Evolutionary conservation across 2,797 vertebrate genomes (phyloP), one percentile per base, ranked within the genome.

Genomic region (Hephaestus fuliginosus): DNA sequence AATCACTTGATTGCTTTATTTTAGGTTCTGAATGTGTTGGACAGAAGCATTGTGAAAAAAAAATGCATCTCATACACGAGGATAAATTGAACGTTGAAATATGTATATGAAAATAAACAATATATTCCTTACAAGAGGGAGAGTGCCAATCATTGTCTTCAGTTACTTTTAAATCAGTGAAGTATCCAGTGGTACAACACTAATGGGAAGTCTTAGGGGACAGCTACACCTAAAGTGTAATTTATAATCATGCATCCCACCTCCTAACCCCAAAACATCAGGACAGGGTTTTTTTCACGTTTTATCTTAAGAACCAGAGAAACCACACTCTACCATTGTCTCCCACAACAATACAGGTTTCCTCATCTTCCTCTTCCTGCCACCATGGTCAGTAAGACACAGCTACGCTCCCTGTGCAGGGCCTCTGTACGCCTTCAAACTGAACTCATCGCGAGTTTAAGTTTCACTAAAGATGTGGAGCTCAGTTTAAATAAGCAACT

Each of bases 251-350:
- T 75, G 15, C 48, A 82, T 62, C 46, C 71, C 63, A 51, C 80
- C 67, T 82, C 68, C 82, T 57, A 63, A 87, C 74, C 70, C 55
- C 64, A 41, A 60, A 76, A 44, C 71, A 46, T 43, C 60, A 78
- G 57, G 41, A 18, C 57, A 44, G 0, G 36, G 20, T 14, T 70
- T 67, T 73, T 49, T 49, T 8, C 57, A 58, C 39, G 3, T 85
- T 68, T 94, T 93, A 93, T 95, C 92, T 88, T 52, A 77, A 68
- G 46, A 81, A 75, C 13, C 89, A 91, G 92, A 91, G 82, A 94
- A 91, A 91, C 90, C 89, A 79, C 90, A 85, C 20, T 57, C 61
- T 82, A 63, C 68, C 79, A 69, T 78, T 79, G 78, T 80, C 57
- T 62, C 63, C 73, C 15, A 58, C 60, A 82, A 53, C 70, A 87